These are phyloP conservation scores for Cerastoderma edule DNA, from an alignment of 2,888 invertebrate genomes.

Conservation along the genomic window DNA sequence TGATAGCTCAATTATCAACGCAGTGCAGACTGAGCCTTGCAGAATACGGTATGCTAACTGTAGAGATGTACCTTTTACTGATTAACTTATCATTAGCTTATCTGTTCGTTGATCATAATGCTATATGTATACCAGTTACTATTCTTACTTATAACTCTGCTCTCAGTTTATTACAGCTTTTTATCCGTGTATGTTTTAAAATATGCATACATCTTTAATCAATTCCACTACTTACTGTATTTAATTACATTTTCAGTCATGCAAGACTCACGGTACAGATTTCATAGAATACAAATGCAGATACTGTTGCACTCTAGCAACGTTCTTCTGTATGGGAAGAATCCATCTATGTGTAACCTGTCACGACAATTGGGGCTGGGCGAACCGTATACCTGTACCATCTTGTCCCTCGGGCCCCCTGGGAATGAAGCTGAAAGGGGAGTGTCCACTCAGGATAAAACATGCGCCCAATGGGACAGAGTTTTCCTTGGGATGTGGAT, in stretches of 20 bases:
- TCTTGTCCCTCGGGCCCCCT: conserved; percentile 93
- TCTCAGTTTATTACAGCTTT: not conserved
- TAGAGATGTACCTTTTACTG: no score
- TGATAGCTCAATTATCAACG: no score
- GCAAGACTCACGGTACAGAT: conserved; percentile 97
- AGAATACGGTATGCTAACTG: no score
- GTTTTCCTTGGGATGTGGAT: conserved; percentile 52
- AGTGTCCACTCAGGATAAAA: conserved; percentile 48
- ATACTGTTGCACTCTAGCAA: conserved; percentile 98
- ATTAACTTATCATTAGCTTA: no score
- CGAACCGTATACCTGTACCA: conserved; percentile 91
- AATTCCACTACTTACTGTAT: no score
- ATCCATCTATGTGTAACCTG: conserved; percentile 99
- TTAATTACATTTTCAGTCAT: no score
- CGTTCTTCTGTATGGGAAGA: conserved; percentile 99
- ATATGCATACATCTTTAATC: no score
- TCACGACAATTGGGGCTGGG: conserved; percentile 97
- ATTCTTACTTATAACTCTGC: not conserved
- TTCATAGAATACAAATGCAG: conserved; percentile 99
- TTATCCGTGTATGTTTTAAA: conserved; percentile 23
- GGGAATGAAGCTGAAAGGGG: conserved; percentile 46
- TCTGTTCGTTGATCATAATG: no score
- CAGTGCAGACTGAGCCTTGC: no score
- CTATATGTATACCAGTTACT: no score
- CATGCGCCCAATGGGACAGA: conserved; percentile 58